A percentile compares a stretch with the other conserved stretches of the same genome.
These are phyloP conservation scores for Eurypyga helias DNA, from an alignment of 2,113 vertebrate genomes.

Conservation along the genomic window DNA sequence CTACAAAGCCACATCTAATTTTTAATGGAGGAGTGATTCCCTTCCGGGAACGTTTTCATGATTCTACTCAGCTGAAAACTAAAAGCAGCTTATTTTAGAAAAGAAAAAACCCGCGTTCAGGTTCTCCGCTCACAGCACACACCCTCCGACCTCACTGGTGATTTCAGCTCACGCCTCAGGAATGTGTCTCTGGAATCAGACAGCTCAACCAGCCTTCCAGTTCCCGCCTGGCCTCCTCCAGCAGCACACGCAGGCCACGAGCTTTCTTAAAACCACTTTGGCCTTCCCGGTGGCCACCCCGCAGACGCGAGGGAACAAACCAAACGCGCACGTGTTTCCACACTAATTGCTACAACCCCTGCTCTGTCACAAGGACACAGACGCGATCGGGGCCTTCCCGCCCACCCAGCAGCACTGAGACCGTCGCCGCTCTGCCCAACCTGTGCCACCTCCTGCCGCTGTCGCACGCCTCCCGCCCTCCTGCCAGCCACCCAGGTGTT, in stretches of 20 bases:
- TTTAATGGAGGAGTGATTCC: background rate
- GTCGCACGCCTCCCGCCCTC: background rate
- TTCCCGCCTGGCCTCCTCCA: background rate
- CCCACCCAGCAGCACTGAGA: background rate
- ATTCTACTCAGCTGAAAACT: constrained; percentile 22
- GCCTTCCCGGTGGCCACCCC: background rate
- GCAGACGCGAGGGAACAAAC: background rate
- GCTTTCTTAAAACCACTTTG: background rate
- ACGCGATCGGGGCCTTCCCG: background rate
- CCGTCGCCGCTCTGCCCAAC: background rate
- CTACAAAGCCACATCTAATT: constrained; percentile 4
- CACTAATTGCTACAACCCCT: background rate
- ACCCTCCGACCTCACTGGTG: background rate
- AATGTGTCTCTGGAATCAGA: background rate
- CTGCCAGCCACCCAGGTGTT: background rate
- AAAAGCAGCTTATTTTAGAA: constrained; percentile 30
- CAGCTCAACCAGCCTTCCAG: background rate
- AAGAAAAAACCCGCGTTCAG: background rate
- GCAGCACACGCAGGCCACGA: background rate
- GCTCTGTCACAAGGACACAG: background rate
- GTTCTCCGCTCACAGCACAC: background rate
- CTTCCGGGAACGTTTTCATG: constrained; percentile 8
- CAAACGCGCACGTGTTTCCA: background rate
- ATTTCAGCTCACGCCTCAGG: background rate
- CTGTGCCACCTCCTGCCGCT: background rate